Conservation (phyloP, 2,888 invertebrate genomes). For the Galerucella calmariensis region DNA sequence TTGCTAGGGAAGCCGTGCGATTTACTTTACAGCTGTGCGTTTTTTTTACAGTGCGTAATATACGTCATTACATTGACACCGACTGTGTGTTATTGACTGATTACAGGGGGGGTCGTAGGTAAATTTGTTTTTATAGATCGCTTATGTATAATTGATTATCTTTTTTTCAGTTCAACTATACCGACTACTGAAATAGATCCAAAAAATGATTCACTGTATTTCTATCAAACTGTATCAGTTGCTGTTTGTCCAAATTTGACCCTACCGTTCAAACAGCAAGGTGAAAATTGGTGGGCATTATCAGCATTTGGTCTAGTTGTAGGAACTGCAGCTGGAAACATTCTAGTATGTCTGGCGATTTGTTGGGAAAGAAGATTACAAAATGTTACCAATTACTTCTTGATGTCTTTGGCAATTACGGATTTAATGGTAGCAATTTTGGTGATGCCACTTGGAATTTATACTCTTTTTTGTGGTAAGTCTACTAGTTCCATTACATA, state of each 20-base stretch:
- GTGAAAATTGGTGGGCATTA: conserved; percentile 85
- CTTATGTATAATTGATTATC: no score
- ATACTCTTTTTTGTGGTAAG: conserved; percentile 85
- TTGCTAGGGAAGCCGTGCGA: no score
- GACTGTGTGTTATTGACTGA: no score
- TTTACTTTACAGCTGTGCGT: no score
- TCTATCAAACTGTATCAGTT: conserved; percentile 18
- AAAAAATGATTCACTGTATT: conserved; percentile 16
- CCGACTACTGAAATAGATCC: conserved; percentile 10
- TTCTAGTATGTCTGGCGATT: conserved; percentile 93
- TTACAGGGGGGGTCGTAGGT: no score
- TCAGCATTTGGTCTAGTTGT: conserved; percentile 81
- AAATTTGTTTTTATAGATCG: no score
- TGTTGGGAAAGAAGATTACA: conserved; percentile 91
- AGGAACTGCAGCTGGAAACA: conserved; percentile 91
- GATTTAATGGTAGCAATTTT: conserved; percentile 93
- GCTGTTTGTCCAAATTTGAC: conserved; percentile 20
- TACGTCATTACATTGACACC: no score
- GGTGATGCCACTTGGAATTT: conserved; percentile 94
- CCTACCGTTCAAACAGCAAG: conserved; percentile 48
- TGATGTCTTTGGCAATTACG: conserved; percentile 95
- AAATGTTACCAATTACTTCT: conserved; percentile 97
- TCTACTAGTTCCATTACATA: conserved; percentile 16
- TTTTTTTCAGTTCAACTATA: conserved; percentile 13
- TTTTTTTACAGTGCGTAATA: no score